Conservation (phyloP, 1,140 invertebrate genomes). For the Stegodyphus dumicola region DNA sequence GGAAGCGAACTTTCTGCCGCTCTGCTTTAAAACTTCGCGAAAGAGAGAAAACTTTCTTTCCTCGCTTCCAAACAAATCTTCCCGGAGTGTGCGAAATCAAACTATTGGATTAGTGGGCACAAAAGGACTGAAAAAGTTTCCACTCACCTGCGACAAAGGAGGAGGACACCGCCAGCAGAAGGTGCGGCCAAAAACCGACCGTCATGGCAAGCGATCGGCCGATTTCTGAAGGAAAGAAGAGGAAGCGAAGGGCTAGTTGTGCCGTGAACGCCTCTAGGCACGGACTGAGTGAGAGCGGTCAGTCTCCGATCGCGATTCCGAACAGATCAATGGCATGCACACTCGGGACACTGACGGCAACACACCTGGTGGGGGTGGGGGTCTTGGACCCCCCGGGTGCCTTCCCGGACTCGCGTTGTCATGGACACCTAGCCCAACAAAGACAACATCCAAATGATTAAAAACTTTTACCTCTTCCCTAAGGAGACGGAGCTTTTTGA, state of each 20-base stretch:
- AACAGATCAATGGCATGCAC: slow-evolving; percentile 55
- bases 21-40: background rate
- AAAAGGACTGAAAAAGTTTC: background rate
- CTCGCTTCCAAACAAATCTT: no score
- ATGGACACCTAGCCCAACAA: slow-evolving; percentile 50
- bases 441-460: slow-evolving; percentile 59
- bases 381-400: slow-evolving; percentile 15
- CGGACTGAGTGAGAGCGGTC: slow-evolving; percentile 26
- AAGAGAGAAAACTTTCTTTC: background rate
- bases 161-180: background rate
- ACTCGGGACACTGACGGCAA: slow-evolving; percentile 52
- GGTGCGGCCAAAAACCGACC: background rate
- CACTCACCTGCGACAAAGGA: slow-evolving; percentile 29
- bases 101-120: no score
- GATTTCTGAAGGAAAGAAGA: background rate
- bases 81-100: no score
- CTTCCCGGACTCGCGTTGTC: slow-evolving; percentile 43
- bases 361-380: slow-evolving; percentile 48
- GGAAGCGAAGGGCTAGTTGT: background rate
- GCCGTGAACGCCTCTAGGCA: slow-evolving; percentile 36
- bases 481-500: background rate
- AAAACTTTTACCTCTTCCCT: slow-evolving; percentile 45
- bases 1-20: no score
- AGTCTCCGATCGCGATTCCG: slow-evolving; percentile 33
- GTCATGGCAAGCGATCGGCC: background rate